phyloP scores from a whole-genome alignment of 2,888 invertebrate species.

The Troglohyphantes excavatus region DNA sequence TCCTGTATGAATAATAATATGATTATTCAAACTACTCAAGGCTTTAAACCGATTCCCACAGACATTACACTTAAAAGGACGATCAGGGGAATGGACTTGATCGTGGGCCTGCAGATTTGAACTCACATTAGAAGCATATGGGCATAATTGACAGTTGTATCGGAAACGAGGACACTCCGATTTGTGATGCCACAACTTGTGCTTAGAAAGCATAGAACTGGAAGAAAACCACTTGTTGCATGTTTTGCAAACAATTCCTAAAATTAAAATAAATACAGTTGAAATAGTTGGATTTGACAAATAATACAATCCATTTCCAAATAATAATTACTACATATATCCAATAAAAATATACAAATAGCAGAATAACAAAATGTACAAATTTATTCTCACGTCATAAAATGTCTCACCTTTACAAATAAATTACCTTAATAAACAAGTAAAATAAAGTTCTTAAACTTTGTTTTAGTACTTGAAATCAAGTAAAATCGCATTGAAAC shows the following conservation, averaged over 20 bases:
- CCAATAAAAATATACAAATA: no score
- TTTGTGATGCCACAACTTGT: conserved; percentile 60
- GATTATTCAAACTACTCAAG: conserved; percentile 20
- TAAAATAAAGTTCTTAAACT: no score
- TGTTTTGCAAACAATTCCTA: conserved; percentile 28
- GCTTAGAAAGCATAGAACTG: conserved; percentile 18
- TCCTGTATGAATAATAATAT: conserved; percentile 23
- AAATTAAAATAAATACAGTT: conserved; percentile 3
- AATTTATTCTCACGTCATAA: no score
- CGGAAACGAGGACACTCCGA: conserved; percentile 28
- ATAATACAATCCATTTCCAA: no score
- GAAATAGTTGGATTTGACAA: no score
- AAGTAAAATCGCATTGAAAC: no score
- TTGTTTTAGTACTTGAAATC: no score
- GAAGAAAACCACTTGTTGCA: conserved; percentile 59
- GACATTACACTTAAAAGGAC: conserved; percentile 1
- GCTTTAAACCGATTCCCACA: conserved; percentile 44
- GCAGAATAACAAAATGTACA: no score
- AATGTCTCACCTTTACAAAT: no score
- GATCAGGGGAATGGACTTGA: conserved; percentile 31
- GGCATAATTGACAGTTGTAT: conserved; percentile 47
- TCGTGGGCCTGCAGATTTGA: conserved; percentile 17
- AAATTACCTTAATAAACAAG: no score
- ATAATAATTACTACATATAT: no score
- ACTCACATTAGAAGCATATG: conserved; percentile 48